These are phyloP conservation scores for Apogon talboti DNA, from an alignment of 2,797 vertebrate species.

Conservation along the genomic window DNA sequence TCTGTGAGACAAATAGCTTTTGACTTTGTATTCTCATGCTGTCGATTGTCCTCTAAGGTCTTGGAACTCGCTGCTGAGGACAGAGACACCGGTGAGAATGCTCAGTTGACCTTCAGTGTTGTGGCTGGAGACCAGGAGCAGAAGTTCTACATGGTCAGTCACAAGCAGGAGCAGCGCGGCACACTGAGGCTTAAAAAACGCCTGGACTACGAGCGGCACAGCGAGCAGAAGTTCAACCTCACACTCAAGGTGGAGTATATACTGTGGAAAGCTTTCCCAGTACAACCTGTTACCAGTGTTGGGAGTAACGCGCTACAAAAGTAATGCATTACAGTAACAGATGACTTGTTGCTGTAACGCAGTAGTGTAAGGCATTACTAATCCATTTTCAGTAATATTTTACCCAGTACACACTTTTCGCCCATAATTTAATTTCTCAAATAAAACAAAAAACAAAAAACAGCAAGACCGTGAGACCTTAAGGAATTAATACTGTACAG, in stretches of 20 bases:
- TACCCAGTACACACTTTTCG: too few relatives aligned
- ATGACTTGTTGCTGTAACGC: too few relatives aligned
- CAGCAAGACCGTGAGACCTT: too few relatives aligned
- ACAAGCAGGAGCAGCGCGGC: constrained; percentile 85
- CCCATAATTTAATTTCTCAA: too few relatives aligned
- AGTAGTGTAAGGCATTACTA: too few relatives aligned
- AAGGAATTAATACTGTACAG: too few relatives aligned
- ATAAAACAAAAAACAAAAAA: too few relatives aligned
- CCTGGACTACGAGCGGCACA: constrained; percentile 89
- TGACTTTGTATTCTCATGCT: not conserved
- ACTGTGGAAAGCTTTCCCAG: too few relatives aligned
- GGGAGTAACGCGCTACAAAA: too few relatives aligned
- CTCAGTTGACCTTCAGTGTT: constrained; percentile 88
- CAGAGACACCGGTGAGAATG: constrained; percentile 87
- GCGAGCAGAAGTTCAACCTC: constrained; percentile 90
- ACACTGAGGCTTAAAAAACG: constrained; percentile 87
- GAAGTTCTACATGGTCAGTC: constrained; percentile 90
- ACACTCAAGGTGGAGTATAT: constrained; percentile 78
- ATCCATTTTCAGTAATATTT: too few relatives aligned
- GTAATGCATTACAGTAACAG: too few relatives aligned
- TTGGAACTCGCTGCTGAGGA: constrained; percentile 87
- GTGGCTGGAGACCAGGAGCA: constrained; percentile 88
- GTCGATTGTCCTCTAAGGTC: constrained; percentile 51
- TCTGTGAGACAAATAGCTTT: not conserved
- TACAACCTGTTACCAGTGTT: too few relatives aligned